Evolutionary conservation across 1,140 invertebrate genomes (phyloP), one percentile per base, ranked within the genome.

Genomic region (Drosophila nasuta): DNA sequence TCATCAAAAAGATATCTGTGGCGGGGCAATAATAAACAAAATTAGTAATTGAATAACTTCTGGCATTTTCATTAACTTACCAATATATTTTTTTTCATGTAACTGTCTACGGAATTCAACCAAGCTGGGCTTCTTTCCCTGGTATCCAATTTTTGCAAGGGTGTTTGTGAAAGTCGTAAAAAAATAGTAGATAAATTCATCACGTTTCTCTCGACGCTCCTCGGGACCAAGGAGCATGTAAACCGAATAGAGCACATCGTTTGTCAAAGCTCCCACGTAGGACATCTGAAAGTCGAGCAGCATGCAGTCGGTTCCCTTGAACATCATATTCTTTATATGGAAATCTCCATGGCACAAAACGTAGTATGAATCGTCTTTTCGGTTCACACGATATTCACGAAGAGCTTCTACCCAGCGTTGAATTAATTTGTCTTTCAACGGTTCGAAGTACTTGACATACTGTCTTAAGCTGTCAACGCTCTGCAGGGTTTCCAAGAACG

Each of bases 291-390:
- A 91, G 8, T 91, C 89, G 3, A 91, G 28, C 20, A 91, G 28
- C 69, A 91, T 76, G 1, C 87, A 64, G 1, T 91, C 79, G 30
- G 73, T 63, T 5, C 54, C 43, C 13, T 63, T 82, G 13, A 81
- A 91, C 88, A 91, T 91, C 77, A 82, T 67, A 6, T 91, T 91
- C 5, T 64, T 64, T 0, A 65, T 5, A 70, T 91, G 88, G 51
- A 91, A 91, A 30, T 91, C 88, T 0, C 88, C 88, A 5, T 91
- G 87, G 10, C 68, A 70, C 0, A 91, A 57, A 1, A 87, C 82
- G 17, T 91, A 91, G 6, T 67, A 75, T 1, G 54, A 46, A 56
- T 65, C 33, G 0, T 56, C 1, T 64, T 79, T 60, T 0, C 10
- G 60, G 10, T 74, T 68, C 0, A 56, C 57, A 0, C 80, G 71